A percentile compares a stretch with the other conserved stretches of the same genome.
phyloP scores from a whole-genome alignment of 2,888 invertebrate species.

The Eristalinus sepulchralis region DNA sequence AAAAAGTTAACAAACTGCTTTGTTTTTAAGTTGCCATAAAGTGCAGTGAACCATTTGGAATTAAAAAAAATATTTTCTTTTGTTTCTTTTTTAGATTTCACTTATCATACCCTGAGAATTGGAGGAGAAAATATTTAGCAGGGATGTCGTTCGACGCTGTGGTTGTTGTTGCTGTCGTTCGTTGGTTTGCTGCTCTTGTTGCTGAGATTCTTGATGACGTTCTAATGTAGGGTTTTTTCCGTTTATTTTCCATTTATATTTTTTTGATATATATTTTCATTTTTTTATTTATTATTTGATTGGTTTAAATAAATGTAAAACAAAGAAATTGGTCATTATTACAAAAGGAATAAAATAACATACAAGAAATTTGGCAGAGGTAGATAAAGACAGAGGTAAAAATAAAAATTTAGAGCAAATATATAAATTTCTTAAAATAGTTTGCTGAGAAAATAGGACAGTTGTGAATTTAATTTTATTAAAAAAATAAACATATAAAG shows the following conservation, averaged over 20 bases:
- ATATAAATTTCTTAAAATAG: conserved; percentile 14
- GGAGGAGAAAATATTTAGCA: conserved; percentile 97
- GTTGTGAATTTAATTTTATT: background rate
- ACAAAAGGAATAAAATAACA: conserved; percentile 21
- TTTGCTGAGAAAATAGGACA: conserved; percentile 4
- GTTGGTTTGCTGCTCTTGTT: conserved; percentile 74
- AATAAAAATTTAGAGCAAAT: conserved; percentile 30
- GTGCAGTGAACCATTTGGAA: conserved; percentile 59
- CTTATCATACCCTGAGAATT: conserved; percentile 91
- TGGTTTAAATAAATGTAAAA: conserved; percentile 61
- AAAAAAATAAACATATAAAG: background rate
- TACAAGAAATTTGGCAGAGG: conserved; percentile 30
- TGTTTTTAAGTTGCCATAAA: conserved; percentile 63
- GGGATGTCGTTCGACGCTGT: conserved; percentile 93
- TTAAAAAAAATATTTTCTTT: conserved; percentile 41
- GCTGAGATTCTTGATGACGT: conserved; percentile 74
- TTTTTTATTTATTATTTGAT: conserved; percentile 43
- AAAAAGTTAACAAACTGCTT: conserved; percentile 61
- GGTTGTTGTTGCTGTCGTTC: conserved; percentile 75
- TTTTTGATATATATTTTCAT: conserved; percentile 59
- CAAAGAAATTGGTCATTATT: conserved; percentile 67
- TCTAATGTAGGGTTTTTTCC: conserved; percentile 66
- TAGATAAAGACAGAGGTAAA: conserved; percentile 17
- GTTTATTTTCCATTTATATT: conserved; percentile 45
- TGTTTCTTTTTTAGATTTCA: conserved; percentile 60